These are phyloP conservation scores for Camptogramma bilineatum DNA, from an alignment of 2,888 invertebrate genomes.

Conservation along the genomic window DNA sequence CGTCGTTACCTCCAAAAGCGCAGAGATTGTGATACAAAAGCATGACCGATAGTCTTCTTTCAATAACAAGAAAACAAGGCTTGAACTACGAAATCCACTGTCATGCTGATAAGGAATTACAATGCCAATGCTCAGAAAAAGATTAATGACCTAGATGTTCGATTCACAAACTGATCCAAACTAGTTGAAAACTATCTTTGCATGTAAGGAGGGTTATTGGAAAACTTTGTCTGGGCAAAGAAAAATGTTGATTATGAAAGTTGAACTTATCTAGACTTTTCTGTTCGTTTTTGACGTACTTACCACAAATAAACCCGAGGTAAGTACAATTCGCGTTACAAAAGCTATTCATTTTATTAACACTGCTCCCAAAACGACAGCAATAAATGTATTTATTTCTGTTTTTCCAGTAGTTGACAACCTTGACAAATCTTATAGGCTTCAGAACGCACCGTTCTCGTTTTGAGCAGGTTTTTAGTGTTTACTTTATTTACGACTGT, in stretches of 20 bases:
- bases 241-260: neutral
- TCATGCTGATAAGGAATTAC: constrained; percentile 64
- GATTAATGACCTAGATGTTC: constrained; percentile 39
- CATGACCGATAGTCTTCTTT: constrained; percentile 81
- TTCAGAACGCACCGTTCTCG: constrained; percentile 41
- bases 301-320: constrained; percentile 32
- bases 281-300: constrained; percentile 18
- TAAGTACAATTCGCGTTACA: constrained; percentile 36
- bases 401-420: constrained; percentile 48
- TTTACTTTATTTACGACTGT: constrained; percentile 44
- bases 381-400: constrained; percentile 54
- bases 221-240: neutral
- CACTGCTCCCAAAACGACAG: constrained; percentile 47
- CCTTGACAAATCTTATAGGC: constrained; percentile 48
- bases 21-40: constrained; percentile 80
- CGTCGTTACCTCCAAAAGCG: constrained; percentile 59
- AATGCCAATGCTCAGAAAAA: constrained; percentile 37
- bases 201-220: neutral
- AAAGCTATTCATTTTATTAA: constrained; percentile 49
- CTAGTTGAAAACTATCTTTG: neutral
- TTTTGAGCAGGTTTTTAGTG: constrained; percentile 48
- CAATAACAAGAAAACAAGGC: constrained; percentile 81
- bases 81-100: constrained; percentile 70
- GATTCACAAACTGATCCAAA: constrained; percentile 10
- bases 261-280: neutral